Evolutionary conservation across 2,797 vertebrate genomes (phyloP), one percentile per base, ranked within the genome.

Genomic region (Poeciliopsis paucimaculata): DNA sequence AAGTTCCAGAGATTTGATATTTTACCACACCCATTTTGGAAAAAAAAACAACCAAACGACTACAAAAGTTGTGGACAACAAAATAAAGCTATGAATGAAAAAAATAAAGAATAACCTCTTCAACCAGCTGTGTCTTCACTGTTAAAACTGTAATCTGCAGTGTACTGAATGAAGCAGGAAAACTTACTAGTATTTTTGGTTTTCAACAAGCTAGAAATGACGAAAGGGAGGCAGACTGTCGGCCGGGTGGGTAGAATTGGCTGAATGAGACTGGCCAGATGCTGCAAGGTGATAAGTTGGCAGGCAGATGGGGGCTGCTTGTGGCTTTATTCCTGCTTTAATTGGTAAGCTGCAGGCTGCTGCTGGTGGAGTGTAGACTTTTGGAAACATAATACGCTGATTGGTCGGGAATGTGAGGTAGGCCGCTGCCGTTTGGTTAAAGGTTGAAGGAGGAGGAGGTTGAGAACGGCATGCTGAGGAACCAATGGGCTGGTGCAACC

Each of bases 201-300:
- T 99, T 96, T 99, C 98, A 99, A 99, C 98, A 99, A 99, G 98
- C 98, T 99, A 99, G 97, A 99, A 98, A 99, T 98, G 98, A 97
- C 94, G 96, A 96, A 95, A 96, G 97, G 98, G 97, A 98, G 97
- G 97, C 97, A 97, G 97, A 99, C 98, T 98, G 98, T 97, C 97
- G 97, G 97, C 97, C 96, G 97, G 97, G 98, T 97, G 97, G 97
- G 98, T 97, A 98, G 98, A 99, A 97, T 98, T 98, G 98, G 98
- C 96, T 97, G 98, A 98, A 98, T 98, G 97, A 97, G 97, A 97
- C 97, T 97, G 98, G 98, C 98, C 98, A 99, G 98, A 97, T 97
- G 98, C 97, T 98, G 98, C 98, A 96, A 97, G 98, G 97, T 97
- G 98, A 97, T 98, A 97, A 98, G 97, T 96, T 98, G 98, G 97